Evolutionary conservation across 2,888 invertebrate genomes (phyloP), one percentile per base, ranked within the genome.

Genomic region (Buathra laborator): DNA sequence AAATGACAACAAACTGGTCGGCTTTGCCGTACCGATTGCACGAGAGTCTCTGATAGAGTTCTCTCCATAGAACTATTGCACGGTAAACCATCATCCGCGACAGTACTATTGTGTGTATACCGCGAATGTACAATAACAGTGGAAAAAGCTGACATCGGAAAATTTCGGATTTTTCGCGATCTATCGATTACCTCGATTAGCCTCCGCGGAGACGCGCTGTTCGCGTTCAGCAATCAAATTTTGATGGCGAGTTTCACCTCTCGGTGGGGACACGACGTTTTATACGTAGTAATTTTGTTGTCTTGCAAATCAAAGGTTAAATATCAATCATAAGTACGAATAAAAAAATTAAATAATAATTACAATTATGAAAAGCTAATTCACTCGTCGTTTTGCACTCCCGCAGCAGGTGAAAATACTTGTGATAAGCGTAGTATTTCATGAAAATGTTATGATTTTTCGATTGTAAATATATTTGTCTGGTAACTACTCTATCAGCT

Each of bases 121-220:
- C 24, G 12, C 44, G 71, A 62, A 48, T 79, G 79, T 68, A 70
- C 74, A 78, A 71, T 79, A 46, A 72, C 64, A 53, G 67, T 67
- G 24, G 24, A 68, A 59, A n/a, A 24, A 62, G 32, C 71, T n/a
- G 24, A 19, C 14, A 51, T n/a, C 24, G 48, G 37, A 19, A 12
- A 6, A 37, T 16, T 14, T 10, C 12, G 32, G 16, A 51, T 29
- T 16, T 19, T 9, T 24, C 62, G 29, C 37, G 14, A 24, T 3
- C 14, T 29, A 10, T 6, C 24, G 37, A 29, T 24, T 62, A 32
- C 9, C 62, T 62, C 59, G 59, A 59, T 29, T 59, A 19, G 9
- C 53, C 19, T 53, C 19, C 53, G 51, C 16, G 3, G 5, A 19
- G 12, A 12, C 10, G 19, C 19, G 2, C 4, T 10, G 59, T 3